phyloP scores from a whole-genome alignment of 1,140 invertebrate genomes.

The Triops cancriformis region DNA sequence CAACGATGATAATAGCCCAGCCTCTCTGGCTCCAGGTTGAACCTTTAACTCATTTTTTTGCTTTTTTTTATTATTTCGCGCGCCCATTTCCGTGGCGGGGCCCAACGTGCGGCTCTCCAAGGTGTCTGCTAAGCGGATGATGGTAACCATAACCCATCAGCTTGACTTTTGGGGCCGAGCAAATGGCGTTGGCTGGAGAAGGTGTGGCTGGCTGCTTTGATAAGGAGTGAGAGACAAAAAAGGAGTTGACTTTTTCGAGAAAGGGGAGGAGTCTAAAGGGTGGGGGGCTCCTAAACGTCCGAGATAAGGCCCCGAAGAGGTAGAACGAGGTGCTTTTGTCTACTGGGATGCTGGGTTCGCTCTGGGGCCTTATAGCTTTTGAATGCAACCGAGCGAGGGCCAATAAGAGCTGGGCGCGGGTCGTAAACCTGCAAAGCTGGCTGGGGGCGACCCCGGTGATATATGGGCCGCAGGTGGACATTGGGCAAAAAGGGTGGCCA shows the following conservation, averaged over 20 bases:
- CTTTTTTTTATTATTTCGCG: not conserved
- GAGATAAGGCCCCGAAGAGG: not conserved
- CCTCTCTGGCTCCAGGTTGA: not conserved
- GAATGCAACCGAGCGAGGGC: not conserved
- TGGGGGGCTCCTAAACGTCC: not conserved
- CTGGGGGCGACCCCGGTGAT: not conserved
- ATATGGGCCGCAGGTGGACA: not conserved
- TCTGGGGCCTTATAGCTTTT: constrained; percentile 1
- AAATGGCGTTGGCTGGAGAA: not conserved
- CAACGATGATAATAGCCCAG: not conserved
- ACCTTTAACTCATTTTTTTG: not conserved
- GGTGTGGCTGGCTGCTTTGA: constrained; percentile 3
- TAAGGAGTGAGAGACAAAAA: not conserved
- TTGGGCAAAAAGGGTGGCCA: not conserved
- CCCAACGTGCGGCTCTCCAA: not conserved
- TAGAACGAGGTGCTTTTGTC: constrained; percentile 9
- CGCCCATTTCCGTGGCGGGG: not conserved
- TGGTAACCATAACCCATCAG: not conserved
- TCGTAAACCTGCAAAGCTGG: constrained; percentile 13
- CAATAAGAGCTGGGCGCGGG: not conserved
- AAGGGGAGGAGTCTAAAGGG: not conserved
- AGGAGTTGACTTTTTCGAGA: not conserved
- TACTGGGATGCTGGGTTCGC: not conserved
- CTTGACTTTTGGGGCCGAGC: not conserved
- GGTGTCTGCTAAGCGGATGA: constrained; percentile 2